Conservation (phyloP, 2,797 vertebrate species). For the Danio jaintianensis region DNA sequence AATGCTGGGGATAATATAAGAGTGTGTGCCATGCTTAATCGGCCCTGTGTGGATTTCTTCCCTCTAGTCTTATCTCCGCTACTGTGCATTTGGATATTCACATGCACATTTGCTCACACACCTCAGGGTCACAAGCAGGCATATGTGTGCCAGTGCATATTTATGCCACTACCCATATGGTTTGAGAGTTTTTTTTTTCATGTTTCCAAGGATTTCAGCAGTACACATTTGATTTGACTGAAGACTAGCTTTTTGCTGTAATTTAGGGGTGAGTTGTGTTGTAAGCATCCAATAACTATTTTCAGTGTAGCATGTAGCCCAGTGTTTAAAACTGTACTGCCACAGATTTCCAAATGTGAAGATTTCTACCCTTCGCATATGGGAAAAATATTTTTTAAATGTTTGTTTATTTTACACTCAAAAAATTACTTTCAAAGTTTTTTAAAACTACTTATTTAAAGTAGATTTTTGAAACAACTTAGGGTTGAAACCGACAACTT, state of each 20-base stretch:
- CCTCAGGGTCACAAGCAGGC: slow-evolving; percentile 38
- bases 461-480: no score
- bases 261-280: neutral
- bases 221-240: neutral
- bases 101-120: slow-evolving; percentile 39
- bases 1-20: slow-evolving; percentile 28
- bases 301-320: neutral
- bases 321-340: neutral
- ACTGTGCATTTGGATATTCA: slow-evolving; percentile 28
- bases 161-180: slow-evolving; percentile 37
- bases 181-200: slow-evolving; percentile 9
- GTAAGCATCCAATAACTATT: neutral
- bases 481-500: no score
- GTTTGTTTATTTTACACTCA: no score
- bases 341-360: neutral
- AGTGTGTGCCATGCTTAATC: slow-evolving; percentile 13
- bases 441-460: no score
- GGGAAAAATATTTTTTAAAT: neutral
- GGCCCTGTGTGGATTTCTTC: slow-evolving; percentile 13
- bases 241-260: slow-evolving; percentile 12
- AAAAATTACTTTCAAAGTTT: no score
- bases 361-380: neutral
- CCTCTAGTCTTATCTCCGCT: slow-evolving; percentile 3
- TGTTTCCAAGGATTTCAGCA: neutral
- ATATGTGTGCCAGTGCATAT: slow-evolving; percentile 48